Evolutionary conservation across 2,888 invertebrate genomes (phyloP).

Genomic region (Amiota communis): DNA sequence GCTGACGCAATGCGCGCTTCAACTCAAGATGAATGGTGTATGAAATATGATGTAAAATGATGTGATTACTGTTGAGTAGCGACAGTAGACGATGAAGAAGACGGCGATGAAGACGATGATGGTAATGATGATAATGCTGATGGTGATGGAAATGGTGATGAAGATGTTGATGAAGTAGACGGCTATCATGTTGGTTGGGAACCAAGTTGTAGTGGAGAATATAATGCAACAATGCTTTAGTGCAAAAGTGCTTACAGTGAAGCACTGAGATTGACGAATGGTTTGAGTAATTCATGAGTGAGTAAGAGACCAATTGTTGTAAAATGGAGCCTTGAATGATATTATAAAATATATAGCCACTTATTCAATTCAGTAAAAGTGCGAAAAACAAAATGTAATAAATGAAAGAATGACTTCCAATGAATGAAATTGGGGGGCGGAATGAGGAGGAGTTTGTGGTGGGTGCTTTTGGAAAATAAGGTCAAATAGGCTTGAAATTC

Average conservation of each 20-base stretch:
- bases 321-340: background rate
- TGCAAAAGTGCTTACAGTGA: slow-evolving; percentile 12
- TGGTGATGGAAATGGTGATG: slow-evolving; percentile 3
- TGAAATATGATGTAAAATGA: slow-evolving; percentile 61
- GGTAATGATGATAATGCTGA: slow-evolving; percentile 32
- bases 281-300: slow-evolving; percentile 56
- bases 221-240: too few relatives aligned
- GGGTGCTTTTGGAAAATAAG: too few relatives aligned
- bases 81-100: slow-evolving; percentile 25
- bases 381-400: background rate
- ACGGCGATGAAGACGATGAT: slow-evolving; percentile 28
- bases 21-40: slow-evolving; percentile 49
- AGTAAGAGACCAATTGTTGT: background rate
- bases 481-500: too few relatives aligned
- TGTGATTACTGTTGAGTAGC: slow-evolving; percentile 57
- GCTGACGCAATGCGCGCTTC: slow-evolving; percentile 15
- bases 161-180: slow-evolving; percentile 9
- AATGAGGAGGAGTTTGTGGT: too few relatives aligned
- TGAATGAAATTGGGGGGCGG: background rate
- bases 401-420: background rate
- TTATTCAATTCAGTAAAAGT: background rate
- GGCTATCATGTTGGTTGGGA: too few relatives aligned
- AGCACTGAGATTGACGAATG: slow-evolving; percentile 55
- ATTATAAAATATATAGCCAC: too few relatives aligned
- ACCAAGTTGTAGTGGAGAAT: too few relatives aligned